Conservation (phyloP, 30 jellyfish, hydroid and myxozoan species). For the Cassiopea xamachana region DNA sequence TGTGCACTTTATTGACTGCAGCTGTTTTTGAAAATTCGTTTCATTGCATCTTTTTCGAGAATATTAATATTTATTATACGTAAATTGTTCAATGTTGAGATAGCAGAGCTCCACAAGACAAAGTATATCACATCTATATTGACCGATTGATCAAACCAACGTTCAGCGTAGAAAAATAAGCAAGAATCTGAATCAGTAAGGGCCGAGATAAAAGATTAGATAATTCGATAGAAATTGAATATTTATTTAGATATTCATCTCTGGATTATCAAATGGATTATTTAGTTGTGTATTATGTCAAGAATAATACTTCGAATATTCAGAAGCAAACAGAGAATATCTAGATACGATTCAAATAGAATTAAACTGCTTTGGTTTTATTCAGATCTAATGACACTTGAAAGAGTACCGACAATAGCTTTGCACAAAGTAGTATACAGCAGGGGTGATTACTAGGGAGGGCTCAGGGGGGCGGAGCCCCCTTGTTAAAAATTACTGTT, state of each 20-base stretch:
- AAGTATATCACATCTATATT: no score
- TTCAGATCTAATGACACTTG: background rate
- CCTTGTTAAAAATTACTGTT: no score
- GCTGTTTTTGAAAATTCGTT: no score
- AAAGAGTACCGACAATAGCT: background rate
- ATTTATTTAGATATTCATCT: background rate
- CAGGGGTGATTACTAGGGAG: background rate
- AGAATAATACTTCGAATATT: background rate
- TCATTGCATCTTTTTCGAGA: no score
- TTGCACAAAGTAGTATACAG: background rate
- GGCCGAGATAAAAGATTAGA: background rate
- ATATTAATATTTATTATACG: no score
- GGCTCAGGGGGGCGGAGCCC: no score
- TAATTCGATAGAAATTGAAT: background rate
- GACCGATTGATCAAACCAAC: no score
- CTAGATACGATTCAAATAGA: background rate
- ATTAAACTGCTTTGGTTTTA: background rate
- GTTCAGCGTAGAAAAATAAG: no score
- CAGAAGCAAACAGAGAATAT: background rate
- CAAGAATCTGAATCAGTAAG: no score
- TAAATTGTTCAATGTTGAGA: no score
- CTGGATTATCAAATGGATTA: background rate
- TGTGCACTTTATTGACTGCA: no score
- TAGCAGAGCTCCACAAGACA: no score
- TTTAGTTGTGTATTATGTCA: background rate